Percentiles rank a stretch among this genome's conserved stretches.
phyloP scores from a whole-genome alignment of 1,140 invertebrate species.

The Nasonia longicornis region DNA sequence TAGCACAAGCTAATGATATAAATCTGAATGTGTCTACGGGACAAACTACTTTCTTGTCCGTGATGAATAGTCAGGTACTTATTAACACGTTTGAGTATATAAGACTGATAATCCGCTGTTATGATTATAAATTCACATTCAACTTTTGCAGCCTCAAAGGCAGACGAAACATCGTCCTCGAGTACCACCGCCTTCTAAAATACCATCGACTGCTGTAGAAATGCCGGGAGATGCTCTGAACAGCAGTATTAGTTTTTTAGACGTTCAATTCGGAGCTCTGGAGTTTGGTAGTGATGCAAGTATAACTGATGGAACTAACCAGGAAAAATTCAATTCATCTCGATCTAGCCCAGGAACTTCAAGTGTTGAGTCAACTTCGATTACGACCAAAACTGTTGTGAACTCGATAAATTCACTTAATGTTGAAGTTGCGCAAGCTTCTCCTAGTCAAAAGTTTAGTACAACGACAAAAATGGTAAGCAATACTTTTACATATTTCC shows the following conservation, averaged over 20 bases:
- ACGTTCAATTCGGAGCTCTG: constrained; percentile 93
- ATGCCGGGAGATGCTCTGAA: constrained; percentile 90
- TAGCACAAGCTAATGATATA: constrained; percentile 76
- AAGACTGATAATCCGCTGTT: not conserved
- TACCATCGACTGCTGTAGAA: constrained; percentile 93
- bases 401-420: constrained; percentile 61
- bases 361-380: constrained; percentile 61
- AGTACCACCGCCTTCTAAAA: constrained; percentile 92
- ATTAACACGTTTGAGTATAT: constrained; percentile 26
- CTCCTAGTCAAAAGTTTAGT: constrained; percentile 55
- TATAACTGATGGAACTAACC: constrained; percentile 69
- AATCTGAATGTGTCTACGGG: constrained; percentile 72
- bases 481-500: not conserved
- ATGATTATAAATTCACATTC: not conserved
- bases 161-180: constrained; percentile 83
- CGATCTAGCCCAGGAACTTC: constrained; percentile 52
- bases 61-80: constrained; percentile 62
- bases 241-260: constrained; percentile 81
- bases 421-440: constrained; percentile 60
- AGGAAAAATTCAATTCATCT: constrained; percentile 66
- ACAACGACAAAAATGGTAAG: constrained; percentile 63
- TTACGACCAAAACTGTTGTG: constrained; percentile 56
- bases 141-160: constrained; percentile 66
- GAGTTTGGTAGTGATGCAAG: constrained; percentile 83
- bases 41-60: constrained; percentile 64